Evolutionary conservation across 2,113 vertebrate genomes (phyloP), one percentile per base, ranked within the genome.

Genomic region (Xiphorhynchus elegans): DNA sequence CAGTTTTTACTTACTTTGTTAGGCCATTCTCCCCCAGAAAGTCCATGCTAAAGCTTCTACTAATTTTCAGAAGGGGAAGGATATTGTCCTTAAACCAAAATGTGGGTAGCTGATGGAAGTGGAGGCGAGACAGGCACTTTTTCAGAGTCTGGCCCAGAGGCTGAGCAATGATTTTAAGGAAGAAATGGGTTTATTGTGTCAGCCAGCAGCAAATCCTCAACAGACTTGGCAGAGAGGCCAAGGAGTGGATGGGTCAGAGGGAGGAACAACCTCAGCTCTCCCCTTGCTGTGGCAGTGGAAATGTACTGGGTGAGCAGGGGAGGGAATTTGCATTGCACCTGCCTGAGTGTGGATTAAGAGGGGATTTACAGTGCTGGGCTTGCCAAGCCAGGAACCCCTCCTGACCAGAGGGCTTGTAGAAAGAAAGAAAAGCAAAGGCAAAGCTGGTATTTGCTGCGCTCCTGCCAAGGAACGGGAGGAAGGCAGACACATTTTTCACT

Each of bases 401-500:
- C 83, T 86, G 83, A 87, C 93, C 83, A 56, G 77, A 76, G 77
- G 70, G 74, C 63, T 55, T 18, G 8, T 26, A 62, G 68, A 33
- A 81, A 89, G 70, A 60, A 94, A 93, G 78, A 80, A 80, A 94
- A 79, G 78, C 70, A 72, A 78, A 93, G 94, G 79, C 83, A 56
- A 80, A 88, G 59, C 4, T 10, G 84, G 63, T 59, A 70, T 93
- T 92, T 90, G 78, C 69, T 68, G 24, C 0, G 0, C 50, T 92
- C 81, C 94, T 94, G 93, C 81, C 95, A 95, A 84, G n/a, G 33
- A 70, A 79, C 20, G 6, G 58, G 67, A 91, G 90, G 70, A 93
- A 89, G 31, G 53, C 91, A 95, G 96, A 87, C 77, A 44, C 56
- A 70, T 93, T 96, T 92, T 95, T 94, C 88, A 89, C 72, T 84